Base-by-base conservation (phyloP, 2,888 invertebrate genomes). In the Leucophora obtusa region DNA sequence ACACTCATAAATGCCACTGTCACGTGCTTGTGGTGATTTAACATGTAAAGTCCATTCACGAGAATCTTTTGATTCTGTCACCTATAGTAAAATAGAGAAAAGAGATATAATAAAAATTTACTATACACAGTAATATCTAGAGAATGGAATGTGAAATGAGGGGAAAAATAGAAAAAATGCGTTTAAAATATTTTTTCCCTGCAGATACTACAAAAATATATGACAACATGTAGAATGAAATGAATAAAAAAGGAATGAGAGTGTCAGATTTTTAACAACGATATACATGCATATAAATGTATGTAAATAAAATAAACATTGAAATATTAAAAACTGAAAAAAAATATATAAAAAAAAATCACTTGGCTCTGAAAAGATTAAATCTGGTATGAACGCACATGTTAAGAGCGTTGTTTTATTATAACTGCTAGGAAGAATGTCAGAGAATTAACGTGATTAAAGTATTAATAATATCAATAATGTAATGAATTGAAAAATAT, bases 21-120 rank as follows among this genome's bases (percentile, higher is more conserved):
- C 96, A 86, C 96, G 92, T 85, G 94, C 92, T 90, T 96, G 96
- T 7, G 96, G 95, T 86, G 95, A 95, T 91, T 96, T 96, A 87
- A 96, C 95, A 91, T 96, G 96, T 75, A 96, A 91, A 82, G 96
- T 96, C 96, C 96, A 96, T 91, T 96, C 96, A 89, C 96, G 95
- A 56, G 95, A 95, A 89, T 95, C 95, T 90, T 96, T 96, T 58
- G 89, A 86, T 78, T 88, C 86, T 66, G 87, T 88, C 82, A 89
- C 90, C 89, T 90, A 62, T 11, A 62, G 38, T 10, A 51, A 33
- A 21, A 47, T 14, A 35, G n/a, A 24, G n/a, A 0, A 60, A 58
- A 35, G 14, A 43, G n/a, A 53, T 18, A 54, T 21, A 60, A 51
- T 24, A 21, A 8, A 6, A 21, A 38, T 47, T 10, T 35, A 43